Percentiles rank a stretch among this genome's conserved stretches.
Conservation (phyloP, 2,888 invertebrate species). For the Ceratothoa steindachneri region DNA sequence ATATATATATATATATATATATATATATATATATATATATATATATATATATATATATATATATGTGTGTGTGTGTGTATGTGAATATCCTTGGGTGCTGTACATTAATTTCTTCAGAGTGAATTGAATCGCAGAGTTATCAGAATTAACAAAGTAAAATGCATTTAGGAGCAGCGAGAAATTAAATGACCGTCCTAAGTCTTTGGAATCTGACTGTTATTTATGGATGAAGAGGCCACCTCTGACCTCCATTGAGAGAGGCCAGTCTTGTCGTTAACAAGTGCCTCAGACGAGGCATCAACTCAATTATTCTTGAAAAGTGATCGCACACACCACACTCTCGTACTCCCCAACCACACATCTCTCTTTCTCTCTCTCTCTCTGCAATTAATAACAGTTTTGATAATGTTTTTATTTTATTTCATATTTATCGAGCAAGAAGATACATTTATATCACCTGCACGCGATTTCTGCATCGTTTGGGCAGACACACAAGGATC, state of each 20-base stretch:
- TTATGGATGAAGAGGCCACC: neutral
- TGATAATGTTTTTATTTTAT: too few relatives aligned
- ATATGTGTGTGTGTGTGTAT: neutral
- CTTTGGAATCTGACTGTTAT: neutral
- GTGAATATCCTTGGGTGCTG: neutral
- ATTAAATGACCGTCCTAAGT: neutral
- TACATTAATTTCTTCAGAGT: neutral
- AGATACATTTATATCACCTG: too few relatives aligned
- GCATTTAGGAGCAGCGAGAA: neutral
- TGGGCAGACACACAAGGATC: too few relatives aligned
- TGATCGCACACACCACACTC: neutral
- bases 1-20: neutral
- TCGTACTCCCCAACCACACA: neutral
- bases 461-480: too few relatives aligned
- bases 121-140: neutral
- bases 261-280: neutral
- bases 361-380: neutral
- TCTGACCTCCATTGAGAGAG: neutral
- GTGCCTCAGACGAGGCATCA: neutral
- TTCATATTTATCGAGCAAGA: too few relatives aligned
- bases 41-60: conserved; percentile 12
- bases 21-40: neutral
- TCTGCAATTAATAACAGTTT: too few relatives aligned
- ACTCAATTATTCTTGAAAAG: neutral
- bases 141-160: neutral